Conservation (phyloP, 2,113 vertebrate species). For the Dendrocopos noguchii region DNA sequence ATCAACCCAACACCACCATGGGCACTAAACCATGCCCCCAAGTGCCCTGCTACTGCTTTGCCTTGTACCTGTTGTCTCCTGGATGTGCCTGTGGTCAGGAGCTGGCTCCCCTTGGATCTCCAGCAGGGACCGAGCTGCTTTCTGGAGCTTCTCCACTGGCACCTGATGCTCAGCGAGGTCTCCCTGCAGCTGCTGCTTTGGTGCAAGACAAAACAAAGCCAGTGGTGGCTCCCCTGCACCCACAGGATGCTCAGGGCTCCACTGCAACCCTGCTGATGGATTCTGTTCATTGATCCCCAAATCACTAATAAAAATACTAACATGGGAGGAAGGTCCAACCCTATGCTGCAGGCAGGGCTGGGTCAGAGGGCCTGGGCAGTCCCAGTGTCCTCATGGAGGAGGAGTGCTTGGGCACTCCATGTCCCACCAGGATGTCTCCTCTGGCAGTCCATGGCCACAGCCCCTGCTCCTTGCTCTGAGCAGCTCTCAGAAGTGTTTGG, state of each 20-base stretch:
- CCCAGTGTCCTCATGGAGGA: not conserved
- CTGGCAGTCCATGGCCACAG: not conserved
- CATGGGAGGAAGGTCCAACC: rapidly evolving
- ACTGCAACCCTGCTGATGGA: not conserved
- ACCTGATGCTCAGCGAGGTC: constrained; percentile 91
- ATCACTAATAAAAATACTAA: not conserved
- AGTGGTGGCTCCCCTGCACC: not conserved
- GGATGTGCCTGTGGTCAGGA: constrained; percentile 80
- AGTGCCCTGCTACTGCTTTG: not conserved
- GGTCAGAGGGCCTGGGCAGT: not conserved
- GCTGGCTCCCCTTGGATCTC: constrained; percentile 84
- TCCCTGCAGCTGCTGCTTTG: constrained; percentile 86
- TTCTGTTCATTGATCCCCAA: not conserved
- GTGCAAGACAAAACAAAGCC: not conserved
- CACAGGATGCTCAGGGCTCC: rapidly evolving
- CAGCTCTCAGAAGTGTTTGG: not conserved
- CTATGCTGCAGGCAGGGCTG: not conserved
- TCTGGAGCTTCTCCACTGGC: constrained; percentile 93
- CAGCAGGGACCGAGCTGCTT: constrained; percentile 83
- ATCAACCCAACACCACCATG: too few species aligned
- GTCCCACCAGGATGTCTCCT: not conserved
- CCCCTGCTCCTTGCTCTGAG: not conserved
- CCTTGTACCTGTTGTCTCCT: constrained; percentile 84
- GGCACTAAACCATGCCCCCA: too few species aligned
- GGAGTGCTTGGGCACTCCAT: rapidly evolving